These are phyloP conservation scores for Branchipolynoe longqiensis DNA, from an alignment of 2,888 invertebrate genomes.

Conservation along the genomic window DNA sequence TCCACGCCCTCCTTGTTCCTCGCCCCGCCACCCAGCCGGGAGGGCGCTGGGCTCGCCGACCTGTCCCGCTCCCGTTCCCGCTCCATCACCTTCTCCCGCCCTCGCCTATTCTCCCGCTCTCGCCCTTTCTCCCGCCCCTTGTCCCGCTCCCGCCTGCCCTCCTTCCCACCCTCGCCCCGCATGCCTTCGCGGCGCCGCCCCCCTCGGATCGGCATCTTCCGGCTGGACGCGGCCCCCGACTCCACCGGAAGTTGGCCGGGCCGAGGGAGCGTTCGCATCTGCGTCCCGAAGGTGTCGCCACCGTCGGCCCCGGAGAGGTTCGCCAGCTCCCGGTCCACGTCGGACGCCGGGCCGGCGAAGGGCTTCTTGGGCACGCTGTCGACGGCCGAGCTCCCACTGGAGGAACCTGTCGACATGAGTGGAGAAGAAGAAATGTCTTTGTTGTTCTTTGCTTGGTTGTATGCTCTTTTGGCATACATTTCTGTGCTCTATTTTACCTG, in stretches of 20 bases:
- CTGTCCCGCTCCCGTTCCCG: constrained; percentile 1
- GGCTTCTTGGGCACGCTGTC: neutral
- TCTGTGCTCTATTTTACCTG: too few species aligned
- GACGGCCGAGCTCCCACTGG: neutral
- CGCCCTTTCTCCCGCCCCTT: neutral
- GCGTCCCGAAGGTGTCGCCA: neutral
- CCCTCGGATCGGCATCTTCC: constrained; percentile 29
- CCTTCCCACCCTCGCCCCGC: neutral
- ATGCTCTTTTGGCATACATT: too few species aligned
- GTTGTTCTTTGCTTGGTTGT: too few species aligned
- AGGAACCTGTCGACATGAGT: neutral
- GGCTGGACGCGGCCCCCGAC: constrained; percentile 74
- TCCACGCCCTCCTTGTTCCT: neutral
- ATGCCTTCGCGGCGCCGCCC: constrained; percentile 2
- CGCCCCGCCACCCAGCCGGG: neutral
- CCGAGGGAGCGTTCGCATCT: neutral
- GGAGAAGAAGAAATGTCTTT: neutral
- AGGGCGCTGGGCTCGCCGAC: constrained; percentile 14
- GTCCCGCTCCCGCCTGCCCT: neutral
- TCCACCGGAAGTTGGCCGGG: neutral
- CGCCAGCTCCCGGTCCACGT: constrained; percentile 73
- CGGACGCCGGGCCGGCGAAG: constrained; percentile 30
- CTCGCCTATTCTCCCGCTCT: neutral
- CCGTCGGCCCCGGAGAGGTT: constrained; percentile 71
- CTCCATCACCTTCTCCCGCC: neutral